These are phyloP conservation scores for Pemphigus obesinymphae DNA, from an alignment of 1,140 invertebrate species.

Conservation along the genomic window DNA sequence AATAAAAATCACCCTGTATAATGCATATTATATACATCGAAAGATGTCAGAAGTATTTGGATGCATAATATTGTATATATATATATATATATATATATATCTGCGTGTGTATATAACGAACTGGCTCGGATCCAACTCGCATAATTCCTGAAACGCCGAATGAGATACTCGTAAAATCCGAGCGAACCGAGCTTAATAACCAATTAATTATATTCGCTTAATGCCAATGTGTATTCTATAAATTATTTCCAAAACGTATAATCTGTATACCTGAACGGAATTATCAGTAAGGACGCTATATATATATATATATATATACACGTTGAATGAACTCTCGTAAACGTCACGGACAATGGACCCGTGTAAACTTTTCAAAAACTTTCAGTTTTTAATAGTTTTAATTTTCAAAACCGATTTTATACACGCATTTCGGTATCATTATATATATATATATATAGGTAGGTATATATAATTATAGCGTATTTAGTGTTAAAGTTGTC, in stretches of 20 bases:
- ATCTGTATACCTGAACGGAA: background rate
- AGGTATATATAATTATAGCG: no score
- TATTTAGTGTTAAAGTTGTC: background rate
- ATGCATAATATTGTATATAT: background rate
- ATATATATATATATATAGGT: no score
- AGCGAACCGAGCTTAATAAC: constrained; percentile 9
- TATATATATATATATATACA: no score
- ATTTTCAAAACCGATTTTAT: background rate
- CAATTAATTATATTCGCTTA: background rate
- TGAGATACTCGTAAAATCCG: background rate
- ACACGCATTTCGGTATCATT: no score
- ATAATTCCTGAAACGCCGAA: background rate
- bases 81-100: background rate
- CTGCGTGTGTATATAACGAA: no score
- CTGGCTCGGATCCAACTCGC: background rate
- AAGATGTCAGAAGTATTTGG: background rate
- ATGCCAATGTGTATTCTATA: background rate
- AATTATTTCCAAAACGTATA: constrained; percentile 9
- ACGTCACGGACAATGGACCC: background rate
- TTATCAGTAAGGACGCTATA: background rate
- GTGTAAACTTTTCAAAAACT: background rate
- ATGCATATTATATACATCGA: background rate
- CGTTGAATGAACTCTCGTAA: background rate
- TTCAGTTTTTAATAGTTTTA: background rate
- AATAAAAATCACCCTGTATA: no score